Evolutionary conservation across 2,888 invertebrate species (phyloP).

Genomic region (Gibbula magus): DNA sequence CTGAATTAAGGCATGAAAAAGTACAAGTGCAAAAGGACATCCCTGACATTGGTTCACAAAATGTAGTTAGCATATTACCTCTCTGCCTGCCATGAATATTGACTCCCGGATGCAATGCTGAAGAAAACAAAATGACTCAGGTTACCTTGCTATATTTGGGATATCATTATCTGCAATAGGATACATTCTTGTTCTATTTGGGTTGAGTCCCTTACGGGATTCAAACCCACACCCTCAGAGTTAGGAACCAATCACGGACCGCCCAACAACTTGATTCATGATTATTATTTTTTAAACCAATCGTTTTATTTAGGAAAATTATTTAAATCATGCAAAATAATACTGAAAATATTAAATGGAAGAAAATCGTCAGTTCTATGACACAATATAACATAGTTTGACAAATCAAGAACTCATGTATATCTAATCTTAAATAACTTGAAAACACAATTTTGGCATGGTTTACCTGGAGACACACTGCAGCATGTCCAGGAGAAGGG

Average conservation of each 20-base stretch:
- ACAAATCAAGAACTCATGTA: neutral
- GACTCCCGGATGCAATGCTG: constrained; percentile 72
- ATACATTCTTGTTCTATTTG: too few species aligned
- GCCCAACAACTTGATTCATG: too few species aligned
- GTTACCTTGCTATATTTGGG: too few species aligned
- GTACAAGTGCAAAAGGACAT: too few species aligned
- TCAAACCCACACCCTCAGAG: too few species aligned
- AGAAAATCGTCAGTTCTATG: neutral
- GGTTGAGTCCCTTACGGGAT: too few species aligned
- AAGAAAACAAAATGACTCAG: constrained; percentile 30
- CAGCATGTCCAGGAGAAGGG: constrained; percentile 92
- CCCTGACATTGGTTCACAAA: neutral
- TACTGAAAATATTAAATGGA: neutral
- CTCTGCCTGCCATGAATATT: constrained; percentile 74
- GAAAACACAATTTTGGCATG: neutral
- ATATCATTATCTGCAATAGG: too few species aligned
- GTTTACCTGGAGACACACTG: constrained; percentile 89
- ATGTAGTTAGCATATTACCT: constrained; percentile 54
- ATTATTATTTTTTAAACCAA: too few species aligned
- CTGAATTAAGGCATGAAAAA: too few species aligned
- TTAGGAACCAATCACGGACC: too few species aligned
- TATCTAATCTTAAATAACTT: neutral
- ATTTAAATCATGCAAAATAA: neutral
- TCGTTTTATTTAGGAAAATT: too few species aligned
- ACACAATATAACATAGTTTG: neutral